These are phyloP conservation scores for Etheostoma nigrum DNA, from an alignment of 2,797 vertebrate species.

Conservation along the genomic window DNA sequence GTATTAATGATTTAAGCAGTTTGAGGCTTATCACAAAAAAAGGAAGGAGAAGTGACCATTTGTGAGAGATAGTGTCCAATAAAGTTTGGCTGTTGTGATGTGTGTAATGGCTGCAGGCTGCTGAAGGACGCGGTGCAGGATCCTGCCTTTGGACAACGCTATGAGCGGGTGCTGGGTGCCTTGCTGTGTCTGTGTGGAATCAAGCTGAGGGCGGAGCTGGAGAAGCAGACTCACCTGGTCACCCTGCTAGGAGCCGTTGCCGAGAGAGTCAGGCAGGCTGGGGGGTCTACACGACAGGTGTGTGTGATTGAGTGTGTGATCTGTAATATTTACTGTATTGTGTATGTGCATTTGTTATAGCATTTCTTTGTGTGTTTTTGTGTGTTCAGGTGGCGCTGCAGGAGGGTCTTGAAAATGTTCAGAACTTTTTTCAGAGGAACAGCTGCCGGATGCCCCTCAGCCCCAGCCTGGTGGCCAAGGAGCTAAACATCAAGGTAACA, in stretches of 20 bases:
- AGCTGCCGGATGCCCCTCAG: constrained; percentile 93
- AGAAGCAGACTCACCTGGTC: constrained; percentile 93
- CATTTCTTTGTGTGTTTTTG: background rate
- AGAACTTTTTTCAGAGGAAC: constrained; percentile 93
- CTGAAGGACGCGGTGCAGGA: constrained; percentile 95
- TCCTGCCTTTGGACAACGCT: constrained; percentile 89
- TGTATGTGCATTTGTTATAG: background rate
- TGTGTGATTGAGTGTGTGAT: background rate
- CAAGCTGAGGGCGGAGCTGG: constrained; percentile 90
- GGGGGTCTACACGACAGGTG: constrained; percentile 91
- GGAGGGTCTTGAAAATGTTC: constrained; percentile 93
- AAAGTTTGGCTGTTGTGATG: background rate
- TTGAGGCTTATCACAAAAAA: background rate
- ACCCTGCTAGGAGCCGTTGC: constrained; percentile 93
- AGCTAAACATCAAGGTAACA: constrained; percentile 94
- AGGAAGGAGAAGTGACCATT: background rate
- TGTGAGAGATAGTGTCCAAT: background rate
- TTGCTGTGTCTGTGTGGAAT: constrained; percentile 92
- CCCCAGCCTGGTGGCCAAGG: constrained; percentile 95
- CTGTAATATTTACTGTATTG: background rate
- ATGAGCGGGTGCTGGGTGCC: constrained; percentile 92
- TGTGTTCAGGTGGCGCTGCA: constrained; percentile 86
- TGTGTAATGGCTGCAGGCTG: constrained; percentile 85
- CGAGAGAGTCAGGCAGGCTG: constrained; percentile 93
- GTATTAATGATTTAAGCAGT: background rate